These are phyloP conservation scores for Sinocyclocheilus anophthalmus DNA, from an alignment of 2,113 vertebrate species.

Conservation along the genomic window DNA sequence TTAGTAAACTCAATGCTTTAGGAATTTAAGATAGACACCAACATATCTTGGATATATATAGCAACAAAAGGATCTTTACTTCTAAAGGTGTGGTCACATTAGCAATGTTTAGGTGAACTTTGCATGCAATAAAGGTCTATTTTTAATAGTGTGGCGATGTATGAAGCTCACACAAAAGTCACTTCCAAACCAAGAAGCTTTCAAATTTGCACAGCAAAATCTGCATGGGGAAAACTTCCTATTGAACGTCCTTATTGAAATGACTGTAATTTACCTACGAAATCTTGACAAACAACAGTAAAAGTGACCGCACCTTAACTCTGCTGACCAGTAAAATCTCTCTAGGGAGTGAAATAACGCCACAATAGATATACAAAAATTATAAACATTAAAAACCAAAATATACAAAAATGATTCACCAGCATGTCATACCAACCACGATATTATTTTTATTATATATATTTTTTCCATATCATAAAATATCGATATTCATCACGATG, in stretches of 20 bases:
- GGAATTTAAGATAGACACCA: constrained; percentile 3
- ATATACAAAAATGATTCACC: no score
- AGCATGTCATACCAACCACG: no score
- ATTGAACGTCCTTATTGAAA: no score
- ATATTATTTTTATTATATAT: no score
- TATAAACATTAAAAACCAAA: neutral
- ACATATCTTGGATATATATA: neutral
- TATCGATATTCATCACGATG: no score
- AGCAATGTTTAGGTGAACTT: neutral
- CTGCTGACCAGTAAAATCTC: neutral
- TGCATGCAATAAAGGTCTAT: neutral
- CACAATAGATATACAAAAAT: neutral
- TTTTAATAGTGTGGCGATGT: neutral
- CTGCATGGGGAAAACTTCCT: no score
- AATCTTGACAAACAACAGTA: neutral
- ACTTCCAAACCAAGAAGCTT: neutral
- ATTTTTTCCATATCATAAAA: no score
- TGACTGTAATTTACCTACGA: no score
- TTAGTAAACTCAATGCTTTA: constrained; percentile 17
- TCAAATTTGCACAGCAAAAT: neutral
- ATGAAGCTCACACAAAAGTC: neutral
- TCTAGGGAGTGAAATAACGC: neutral
- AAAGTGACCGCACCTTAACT: neutral
- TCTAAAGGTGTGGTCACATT: neutral
- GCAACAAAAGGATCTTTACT: neutral